A percentile compares a stretch with the other conserved stretches of the same genome.
Conservation (phyloP, 2,113 vertebrate species). For the Athene noctua region DNA sequence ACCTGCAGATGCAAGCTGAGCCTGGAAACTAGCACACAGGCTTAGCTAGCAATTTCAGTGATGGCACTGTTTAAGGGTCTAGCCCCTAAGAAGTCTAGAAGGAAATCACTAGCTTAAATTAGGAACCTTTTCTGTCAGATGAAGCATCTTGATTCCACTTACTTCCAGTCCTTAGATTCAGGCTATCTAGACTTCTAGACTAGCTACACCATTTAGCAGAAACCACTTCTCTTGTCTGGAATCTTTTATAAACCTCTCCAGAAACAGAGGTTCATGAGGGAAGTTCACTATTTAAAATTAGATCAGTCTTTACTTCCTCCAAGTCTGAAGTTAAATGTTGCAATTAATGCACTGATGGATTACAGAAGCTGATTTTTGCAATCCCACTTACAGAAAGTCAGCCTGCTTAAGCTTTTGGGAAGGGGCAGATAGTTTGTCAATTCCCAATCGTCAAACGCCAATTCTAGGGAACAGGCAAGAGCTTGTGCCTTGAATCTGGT, state of each 20-base stretch:
- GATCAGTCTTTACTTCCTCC: neutral
- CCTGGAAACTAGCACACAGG: neutral
- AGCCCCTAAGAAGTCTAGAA: neutral
- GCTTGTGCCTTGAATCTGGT: neutral
- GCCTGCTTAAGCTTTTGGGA: neutral
- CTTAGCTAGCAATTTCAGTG: neutral
- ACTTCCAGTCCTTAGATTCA: neutral
- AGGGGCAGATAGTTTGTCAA: neutral
- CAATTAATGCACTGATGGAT: neutral
- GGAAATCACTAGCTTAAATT: neutral
- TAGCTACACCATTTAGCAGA: neutral
- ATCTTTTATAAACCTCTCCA: neutral
- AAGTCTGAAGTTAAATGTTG: neutral
- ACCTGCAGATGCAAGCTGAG: neutral
- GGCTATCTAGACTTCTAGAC: neutral
- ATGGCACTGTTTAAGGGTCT: neutral
- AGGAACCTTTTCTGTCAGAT: neutral
- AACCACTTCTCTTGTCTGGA: neutral
- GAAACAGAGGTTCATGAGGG: neutral
- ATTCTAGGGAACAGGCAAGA: neutral
- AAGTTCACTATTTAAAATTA: neutral
- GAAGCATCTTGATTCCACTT: neutral
- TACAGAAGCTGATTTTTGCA: neutral
- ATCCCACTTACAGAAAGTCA: neutral
- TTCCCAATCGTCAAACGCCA: neutral